Base-by-base conservation (phyloP, 1,140 invertebrate species). In the Leptopilina clavipes region DNA sequence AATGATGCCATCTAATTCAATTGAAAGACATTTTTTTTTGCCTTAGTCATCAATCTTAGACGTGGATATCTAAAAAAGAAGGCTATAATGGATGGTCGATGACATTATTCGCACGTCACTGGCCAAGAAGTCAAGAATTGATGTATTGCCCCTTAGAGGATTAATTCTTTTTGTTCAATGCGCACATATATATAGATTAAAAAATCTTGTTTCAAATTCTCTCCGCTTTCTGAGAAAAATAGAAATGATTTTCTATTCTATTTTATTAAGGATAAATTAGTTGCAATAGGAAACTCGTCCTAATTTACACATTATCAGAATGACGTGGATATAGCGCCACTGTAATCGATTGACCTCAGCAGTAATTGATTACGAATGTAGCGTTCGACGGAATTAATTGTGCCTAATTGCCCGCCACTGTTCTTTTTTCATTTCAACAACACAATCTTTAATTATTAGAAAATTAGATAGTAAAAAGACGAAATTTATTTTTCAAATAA, bases 41-140 rank as follows among this genome's bases (percentile, higher is more conserved):
- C 59, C 14, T 37, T 31, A 7, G 12, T 65, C 59, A 65, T 65
- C 59, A 65, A 65, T 65, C 59, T 65, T 65, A 14, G n/a, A 31
- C 1, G 25, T n/a, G 59, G 12, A 65, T 65, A 65, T n/a, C 22
- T 65, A 65, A 31, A 17, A n/a, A 14, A n/a, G n/a, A 44, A 19
- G 11, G 43, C 59, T 76, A 78, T 80, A 81, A 82, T 84, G 80
- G 79, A 84, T 84, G 77, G 78, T 79, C 82, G 80, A 81, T 83
- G 74, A 81, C 76, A 82, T 85, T 85, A 85, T 85, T 78, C 77
- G 83, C 80, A 77, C 82, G 79, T 81, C 79, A 79, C 75, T 80
- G 76, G 71, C 54, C 78, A 75, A 75, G 59, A 65, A 83, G 82
- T 82, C 79, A 79, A 77, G 73, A 75, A 74, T 72, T 85, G 83